A percentile compares a stretch with the other conserved stretches of the same genome.
These are phyloP conservation scores for Digitonthophagus gazella DNA, from an alignment of 2,888 invertebrate genomes.

Conservation along the genomic window DNA sequence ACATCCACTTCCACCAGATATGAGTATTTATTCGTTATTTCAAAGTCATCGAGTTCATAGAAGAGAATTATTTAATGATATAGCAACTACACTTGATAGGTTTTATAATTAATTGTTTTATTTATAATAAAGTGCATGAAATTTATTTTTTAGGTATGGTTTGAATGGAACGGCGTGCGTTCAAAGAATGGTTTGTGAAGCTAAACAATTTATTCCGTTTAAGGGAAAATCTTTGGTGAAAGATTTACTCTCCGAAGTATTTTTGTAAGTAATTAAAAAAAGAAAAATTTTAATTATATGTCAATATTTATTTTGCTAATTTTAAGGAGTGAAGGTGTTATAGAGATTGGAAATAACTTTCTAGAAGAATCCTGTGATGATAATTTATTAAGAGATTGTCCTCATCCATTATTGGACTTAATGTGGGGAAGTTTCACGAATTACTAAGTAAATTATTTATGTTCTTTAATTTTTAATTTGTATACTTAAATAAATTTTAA, in stretches of 20 bases:
- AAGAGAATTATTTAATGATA: slow-evolving; percentile 54
- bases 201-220: slow-evolving; percentile 56
- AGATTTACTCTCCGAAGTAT: slow-evolving; percentile 63
- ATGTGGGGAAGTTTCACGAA: slow-evolving; percentile 7
- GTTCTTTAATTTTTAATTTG: too few species aligned
- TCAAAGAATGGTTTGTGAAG: slow-evolving; percentile 68
- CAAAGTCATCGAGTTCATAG: slow-evolving; percentile 54
- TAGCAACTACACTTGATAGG: slow-evolving; percentile 35
- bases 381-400: neutral
- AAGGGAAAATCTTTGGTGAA: slow-evolving; percentile 65
- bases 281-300: neutral
- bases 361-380: neutral
- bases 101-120: slow-evolving; percentile 19
- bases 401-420: slow-evolving; percentile 5
- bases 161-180: slow-evolving; percentile 65
- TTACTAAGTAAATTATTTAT: neutral
- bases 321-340: neutral
- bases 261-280: slow-evolving; percentile 56
- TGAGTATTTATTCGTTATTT: slow-evolving; percentile 44
- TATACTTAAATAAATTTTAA: too few species aligned
- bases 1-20: slow-evolving; percentile 54
- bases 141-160: slow-evolving; percentile 55
- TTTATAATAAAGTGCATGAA: neutral
- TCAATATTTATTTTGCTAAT: neutral
- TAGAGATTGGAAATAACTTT: neutral